Conservation (phyloP, 2,888 invertebrate genomes). For the Agrochola macilenta region DNA sequence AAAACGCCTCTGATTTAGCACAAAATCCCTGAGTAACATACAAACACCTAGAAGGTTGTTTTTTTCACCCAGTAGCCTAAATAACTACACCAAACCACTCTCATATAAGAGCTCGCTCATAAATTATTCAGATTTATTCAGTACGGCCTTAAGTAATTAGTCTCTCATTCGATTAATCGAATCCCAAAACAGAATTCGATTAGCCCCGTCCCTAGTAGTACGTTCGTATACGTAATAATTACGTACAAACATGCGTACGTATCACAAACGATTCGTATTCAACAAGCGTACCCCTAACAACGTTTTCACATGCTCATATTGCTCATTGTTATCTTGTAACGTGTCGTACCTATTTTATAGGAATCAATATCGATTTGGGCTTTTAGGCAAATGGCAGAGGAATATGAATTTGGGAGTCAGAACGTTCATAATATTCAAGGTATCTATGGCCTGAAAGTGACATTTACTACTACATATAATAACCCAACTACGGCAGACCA, state of each 20-base stretch:
- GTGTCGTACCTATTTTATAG: slow-evolving; percentile 29
- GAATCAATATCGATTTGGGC: slow-evolving; percentile 15
- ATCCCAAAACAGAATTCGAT: slow-evolving; percentile 35
- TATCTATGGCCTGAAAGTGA: neutral
- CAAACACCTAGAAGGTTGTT: neutral
- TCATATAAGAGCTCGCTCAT: slow-evolving; percentile 9
- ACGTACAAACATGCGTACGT: slow-evolving; percentile 26
- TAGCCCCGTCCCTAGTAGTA: slow-evolving; percentile 19
- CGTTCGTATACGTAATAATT: slow-evolving; percentile 38
- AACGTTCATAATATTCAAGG: neutral
- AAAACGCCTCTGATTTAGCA: neutral
- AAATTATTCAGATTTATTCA: slow-evolving; percentile 45
- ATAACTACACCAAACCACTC: slow-evolving; percentile 17
- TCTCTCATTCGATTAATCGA: slow-evolving; percentile 50
- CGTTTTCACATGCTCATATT: slow-evolving; percentile 54
- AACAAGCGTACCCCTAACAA: slow-evolving; percentile 33
- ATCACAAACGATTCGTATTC: slow-evolving; percentile 44
- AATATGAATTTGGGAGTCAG: neutral
- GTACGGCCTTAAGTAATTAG: slow-evolving; percentile 39
- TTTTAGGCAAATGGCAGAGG: neutral
- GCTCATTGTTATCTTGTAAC: slow-evolving; percentile 49
- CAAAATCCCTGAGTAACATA: neutral
- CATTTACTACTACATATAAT: neutral
- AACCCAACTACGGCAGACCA: no score
- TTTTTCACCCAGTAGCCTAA: neutral